These are phyloP conservation scores for Engystomops pustulosus DNA, from an alignment of 2,113 vertebrate species.

Conservation along the genomic window DNA sequence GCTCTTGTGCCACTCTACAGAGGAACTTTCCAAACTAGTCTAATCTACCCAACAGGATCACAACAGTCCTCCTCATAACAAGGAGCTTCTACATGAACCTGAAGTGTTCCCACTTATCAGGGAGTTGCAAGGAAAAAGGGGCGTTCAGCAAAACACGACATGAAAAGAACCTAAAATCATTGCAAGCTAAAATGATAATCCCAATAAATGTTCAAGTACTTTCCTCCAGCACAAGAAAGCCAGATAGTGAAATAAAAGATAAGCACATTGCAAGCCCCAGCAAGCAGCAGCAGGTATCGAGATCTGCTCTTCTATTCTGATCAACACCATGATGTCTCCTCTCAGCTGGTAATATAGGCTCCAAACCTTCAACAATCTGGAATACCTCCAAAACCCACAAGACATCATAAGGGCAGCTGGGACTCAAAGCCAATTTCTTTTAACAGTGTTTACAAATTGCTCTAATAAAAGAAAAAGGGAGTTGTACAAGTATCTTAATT, in stretches of 20 bases:
- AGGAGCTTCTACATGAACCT: not conserved
- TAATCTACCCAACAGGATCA: not conserved
- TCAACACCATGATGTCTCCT: not conserved
- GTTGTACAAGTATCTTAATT: slow-evolving; percentile 21
- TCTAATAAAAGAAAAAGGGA: slow-evolving; percentile 44
- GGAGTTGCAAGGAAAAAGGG: not conserved
- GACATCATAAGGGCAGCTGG: slow-evolving; percentile 39
- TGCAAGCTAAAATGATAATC: not conserved
- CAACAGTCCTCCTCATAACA: not conserved
- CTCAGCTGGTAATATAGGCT: not conserved
- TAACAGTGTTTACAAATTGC: slow-evolving; percentile 51
- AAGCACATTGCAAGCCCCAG: not conserved
- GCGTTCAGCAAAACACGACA: not conserved
- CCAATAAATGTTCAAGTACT: not conserved
- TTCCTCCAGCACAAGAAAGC: not conserved
- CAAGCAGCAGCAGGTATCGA: not conserved
- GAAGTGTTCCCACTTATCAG: not conserved
- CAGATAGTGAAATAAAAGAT: not conserved
- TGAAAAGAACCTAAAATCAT: not conserved
- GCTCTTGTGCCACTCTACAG: not conserved
- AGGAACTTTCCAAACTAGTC: not conserved
- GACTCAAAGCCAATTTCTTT: slow-evolving; percentile 47
- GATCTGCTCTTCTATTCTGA: not conserved
- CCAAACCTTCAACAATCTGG: slow-evolving; percentile 18
- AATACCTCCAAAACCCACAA: slow-evolving; percentile 49